phyloP scores from a whole-genome alignment of 2,113 vertebrate species.

The Siniperca chuatsi region DNA sequence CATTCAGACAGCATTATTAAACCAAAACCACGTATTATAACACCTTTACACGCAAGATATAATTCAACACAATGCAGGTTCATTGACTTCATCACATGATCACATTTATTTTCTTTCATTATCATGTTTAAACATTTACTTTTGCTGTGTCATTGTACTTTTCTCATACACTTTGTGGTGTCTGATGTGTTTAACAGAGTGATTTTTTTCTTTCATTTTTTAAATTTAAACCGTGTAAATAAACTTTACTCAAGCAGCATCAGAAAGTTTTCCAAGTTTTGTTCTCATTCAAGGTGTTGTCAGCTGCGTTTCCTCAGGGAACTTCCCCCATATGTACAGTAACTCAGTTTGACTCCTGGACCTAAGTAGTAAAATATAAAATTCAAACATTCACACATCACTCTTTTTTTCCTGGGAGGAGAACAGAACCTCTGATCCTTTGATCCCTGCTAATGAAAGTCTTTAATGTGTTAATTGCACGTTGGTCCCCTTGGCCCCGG shows the following conservation, averaged over 20 bases:
- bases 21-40: not conserved
- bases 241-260: not conserved
- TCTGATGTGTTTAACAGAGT: too few species aligned
- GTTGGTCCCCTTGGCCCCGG: not conserved
- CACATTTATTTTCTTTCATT: not conserved
- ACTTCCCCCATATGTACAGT: not conserved
- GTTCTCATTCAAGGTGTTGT: not conserved
- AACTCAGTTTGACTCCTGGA: not conserved
- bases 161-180: not conserved
- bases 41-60: not conserved
- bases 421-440: not conserved
- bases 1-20: not conserved
- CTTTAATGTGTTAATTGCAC: not conserved
- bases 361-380: not conserved
- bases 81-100: not conserved
- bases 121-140: not conserved
- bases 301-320: not conserved
- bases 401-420: not conserved
- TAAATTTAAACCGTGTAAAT: not conserved
- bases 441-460: conserved; percentile 26
- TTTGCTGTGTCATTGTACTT: not conserved
- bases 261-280: not conserved
- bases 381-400: not conserved
- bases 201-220: not conserved
- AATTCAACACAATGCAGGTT: not conserved